These are phyloP conservation scores for Paratilapia polleni DNA, from an alignment of 2,113 vertebrate genomes.

Conservation along the genomic window DNA sequence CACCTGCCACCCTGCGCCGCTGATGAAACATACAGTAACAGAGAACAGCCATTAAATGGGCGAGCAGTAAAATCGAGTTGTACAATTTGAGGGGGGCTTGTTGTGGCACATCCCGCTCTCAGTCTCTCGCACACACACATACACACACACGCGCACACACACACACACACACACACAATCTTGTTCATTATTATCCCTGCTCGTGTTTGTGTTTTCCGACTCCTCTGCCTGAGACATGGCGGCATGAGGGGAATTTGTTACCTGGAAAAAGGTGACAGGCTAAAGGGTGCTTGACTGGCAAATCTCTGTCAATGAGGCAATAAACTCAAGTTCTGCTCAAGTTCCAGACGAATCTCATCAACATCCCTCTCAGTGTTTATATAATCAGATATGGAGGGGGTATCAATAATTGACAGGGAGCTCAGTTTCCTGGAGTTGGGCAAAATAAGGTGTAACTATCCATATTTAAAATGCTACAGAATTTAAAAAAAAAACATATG, in stretches of 20 bases:
- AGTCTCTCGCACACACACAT: constrained; percentile 30
- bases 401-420: constrained; percentile 68
- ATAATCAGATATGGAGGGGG: constrained; percentile 41
- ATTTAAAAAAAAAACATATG: constrained; percentile 20
- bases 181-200: constrained; percentile 76
- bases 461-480: constrained; percentile 39
- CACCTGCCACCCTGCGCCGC: constrained; percentile 74
- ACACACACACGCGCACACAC: constrained; percentile 33
- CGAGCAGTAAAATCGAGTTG: constrained; percentile 57
- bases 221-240: constrained; percentile 53
- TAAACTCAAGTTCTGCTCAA: constrained; percentile 61
- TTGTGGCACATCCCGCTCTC: constrained; percentile 63
- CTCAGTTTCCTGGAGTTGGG: constrained; percentile 42
- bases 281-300: constrained; percentile 63
- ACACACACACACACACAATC: constrained; percentile 37
- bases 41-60: constrained; percentile 75
- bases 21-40: constrained; percentile 82
- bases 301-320: constrained; percentile 64
- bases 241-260: constrained; percentile 62
- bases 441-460: constrained; percentile 55
- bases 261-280: constrained; percentile 71
- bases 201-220: constrained; percentile 62
- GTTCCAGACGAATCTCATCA: constrained; percentile 60
- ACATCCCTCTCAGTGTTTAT: constrained; percentile 46
- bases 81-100: constrained; percentile 63